phyloP scores from a whole-genome alignment of 1,140 invertebrate genomes.

The Bombus haemorrhoidalis region DNA sequence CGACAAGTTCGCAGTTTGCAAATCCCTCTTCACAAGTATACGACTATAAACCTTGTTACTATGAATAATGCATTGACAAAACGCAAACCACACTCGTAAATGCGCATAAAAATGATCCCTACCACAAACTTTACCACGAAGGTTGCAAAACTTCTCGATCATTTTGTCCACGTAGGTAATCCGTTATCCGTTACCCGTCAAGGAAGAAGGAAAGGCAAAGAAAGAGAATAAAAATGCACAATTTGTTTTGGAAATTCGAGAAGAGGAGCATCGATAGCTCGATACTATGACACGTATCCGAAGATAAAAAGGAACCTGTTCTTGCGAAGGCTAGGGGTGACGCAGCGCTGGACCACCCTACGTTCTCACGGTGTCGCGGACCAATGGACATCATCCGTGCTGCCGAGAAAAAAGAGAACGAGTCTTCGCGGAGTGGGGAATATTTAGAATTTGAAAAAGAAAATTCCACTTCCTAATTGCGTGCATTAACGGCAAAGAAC shows the following conservation, averaged over 20 bases:
- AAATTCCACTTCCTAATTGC: constrained; percentile 70
- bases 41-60: background rate
- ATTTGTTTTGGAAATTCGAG: constrained; percentile 10
- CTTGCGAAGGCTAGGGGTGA: constrained; percentile 47
- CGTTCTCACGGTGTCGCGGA: constrained; percentile 76
- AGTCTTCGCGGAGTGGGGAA: constrained; percentile 48
- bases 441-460: constrained; percentile 64
- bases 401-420: constrained; percentile 56
- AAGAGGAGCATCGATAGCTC: constrained; percentile 8
- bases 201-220: background rate
- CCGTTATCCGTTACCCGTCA: background rate
- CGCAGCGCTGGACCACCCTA: constrained; percentile 63
- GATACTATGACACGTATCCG: background rate
- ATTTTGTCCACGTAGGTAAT: background rate
- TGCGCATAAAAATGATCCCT: background rate
- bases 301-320: constrained; percentile 71
- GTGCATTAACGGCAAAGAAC: constrained; percentile 58
- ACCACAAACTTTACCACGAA: background rate
- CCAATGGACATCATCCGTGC: constrained; percentile 64
- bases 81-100: background rate
- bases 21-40: background rate
- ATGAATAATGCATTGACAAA: constrained; percentile 24
- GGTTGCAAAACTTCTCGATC: background rate
- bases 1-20: background rate
- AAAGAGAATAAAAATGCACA: background rate